Evolutionary conservation across 2,797 vertebrate genomes (phyloP).

Genomic region (Halcyon chelicuti): DNA sequence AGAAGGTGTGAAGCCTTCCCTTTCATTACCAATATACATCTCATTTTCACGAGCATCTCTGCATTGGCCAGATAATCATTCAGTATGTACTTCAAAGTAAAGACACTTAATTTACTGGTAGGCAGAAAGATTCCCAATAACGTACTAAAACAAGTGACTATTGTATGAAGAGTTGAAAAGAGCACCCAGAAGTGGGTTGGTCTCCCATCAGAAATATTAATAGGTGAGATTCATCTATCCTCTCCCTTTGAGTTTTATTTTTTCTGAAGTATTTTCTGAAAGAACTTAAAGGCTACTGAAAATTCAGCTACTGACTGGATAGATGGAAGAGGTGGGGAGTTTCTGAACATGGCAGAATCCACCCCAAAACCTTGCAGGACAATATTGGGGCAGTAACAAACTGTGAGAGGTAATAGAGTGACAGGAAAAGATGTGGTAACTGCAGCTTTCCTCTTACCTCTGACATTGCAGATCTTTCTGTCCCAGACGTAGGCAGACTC

Average conservation of each 20-base stretch:
- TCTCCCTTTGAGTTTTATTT: neutral
- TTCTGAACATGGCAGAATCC: neutral
- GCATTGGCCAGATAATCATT: neutral
- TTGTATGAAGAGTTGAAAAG: neutral
- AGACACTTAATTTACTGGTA: neutral
- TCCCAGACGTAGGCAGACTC: constrained; percentile 21
- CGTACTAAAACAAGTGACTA: neutral
- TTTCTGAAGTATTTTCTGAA: neutral
- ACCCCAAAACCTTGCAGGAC: neutral
- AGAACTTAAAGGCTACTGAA: neutral
- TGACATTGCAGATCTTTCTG: neutral
- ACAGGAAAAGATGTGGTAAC: neutral
- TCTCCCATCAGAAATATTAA: neutral
- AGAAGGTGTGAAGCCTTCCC: neutral
- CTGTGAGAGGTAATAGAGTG: neutral
- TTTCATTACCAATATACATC: neutral
- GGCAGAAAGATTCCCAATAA: neutral
- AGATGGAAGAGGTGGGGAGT: neutral
- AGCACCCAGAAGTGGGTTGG: neutral
- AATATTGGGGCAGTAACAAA: neutral
- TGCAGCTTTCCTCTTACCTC: neutral
- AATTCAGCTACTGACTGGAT: neutral
- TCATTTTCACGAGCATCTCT: neutral
- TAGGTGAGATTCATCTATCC: neutral
- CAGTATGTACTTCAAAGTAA: neutral